A percentile compares a stretch with the other conserved stretches of the same genome.
Evolutionary conservation across 2,888 invertebrate genomes (phyloP).

Genomic region (Oligia fasciuncula): DNA sequence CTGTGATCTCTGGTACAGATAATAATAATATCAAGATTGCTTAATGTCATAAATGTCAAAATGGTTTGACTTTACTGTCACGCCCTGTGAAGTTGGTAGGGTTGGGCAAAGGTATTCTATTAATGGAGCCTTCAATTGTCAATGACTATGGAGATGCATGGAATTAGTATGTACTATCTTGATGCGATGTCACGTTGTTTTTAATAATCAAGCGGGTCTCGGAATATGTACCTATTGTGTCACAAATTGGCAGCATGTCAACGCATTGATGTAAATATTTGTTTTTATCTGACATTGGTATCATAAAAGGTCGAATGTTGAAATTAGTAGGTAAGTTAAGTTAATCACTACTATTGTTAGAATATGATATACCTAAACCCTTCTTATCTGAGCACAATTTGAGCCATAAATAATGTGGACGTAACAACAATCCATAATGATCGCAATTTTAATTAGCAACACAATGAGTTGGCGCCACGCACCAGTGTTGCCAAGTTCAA

Average conservation of each 20-base stretch:
- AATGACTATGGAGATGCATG: slow-evolving; percentile 1
- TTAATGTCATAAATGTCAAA: slow-evolving; percentile 35
- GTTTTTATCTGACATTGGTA: not conserved
- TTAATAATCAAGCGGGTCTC: not conserved
- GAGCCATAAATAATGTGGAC: too few relatives aligned
- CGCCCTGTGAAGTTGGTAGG: not conserved
- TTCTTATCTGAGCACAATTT: not conserved
- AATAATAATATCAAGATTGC: slow-evolving; percentile 28
- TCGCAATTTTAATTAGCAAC: slow-evolving; percentile 18
- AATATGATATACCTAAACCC: not conserved
- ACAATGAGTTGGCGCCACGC: slow-evolving; percentile 23
- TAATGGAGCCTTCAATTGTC: slow-evolving; percentile 10
- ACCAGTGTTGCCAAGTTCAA: slow-evolving; percentile 33
- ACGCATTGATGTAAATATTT: not conserved
- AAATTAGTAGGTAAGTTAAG: too few relatives aligned
- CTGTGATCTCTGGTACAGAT: slow-evolving; percentile 33
- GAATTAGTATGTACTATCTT: slow-evolving; percentile 8
- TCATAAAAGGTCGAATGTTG: not conserved
- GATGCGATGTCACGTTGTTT: slow-evolving; percentile 6
- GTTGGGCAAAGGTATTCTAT: slow-evolving; percentile 17
- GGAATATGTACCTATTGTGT: not conserved
- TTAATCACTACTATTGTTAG: not conserved
- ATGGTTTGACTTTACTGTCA: slow-evolving; percentile 6
- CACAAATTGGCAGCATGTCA: slow-evolving; percentile 13
- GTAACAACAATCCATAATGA: slow-evolving; percentile 1